phyloP scores from a whole-genome alignment of 2,797 vertebrate species.

The Gymnocypris eckloni region DNA sequence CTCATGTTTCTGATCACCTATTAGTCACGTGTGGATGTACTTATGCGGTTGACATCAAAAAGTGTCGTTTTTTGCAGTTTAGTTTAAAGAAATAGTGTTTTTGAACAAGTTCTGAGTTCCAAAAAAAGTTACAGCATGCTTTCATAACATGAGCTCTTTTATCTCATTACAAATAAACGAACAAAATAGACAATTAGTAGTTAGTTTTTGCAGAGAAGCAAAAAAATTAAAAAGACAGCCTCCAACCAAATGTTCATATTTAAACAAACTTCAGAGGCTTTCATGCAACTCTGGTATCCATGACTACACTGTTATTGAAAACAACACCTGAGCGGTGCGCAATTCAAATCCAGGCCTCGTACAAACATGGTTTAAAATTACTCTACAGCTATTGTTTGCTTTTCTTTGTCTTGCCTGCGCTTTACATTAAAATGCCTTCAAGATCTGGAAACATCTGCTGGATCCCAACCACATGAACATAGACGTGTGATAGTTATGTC shows the following conservation, averaged over 20 bases:
- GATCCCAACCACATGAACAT: constrained; percentile 51
- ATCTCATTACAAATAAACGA: constrained; percentile 23
- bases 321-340: constrained; percentile 81
- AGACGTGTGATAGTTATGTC: constrained; percentile 18
- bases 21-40: background rate
- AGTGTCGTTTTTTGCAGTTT: background rate
- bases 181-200: constrained; percentile 38
- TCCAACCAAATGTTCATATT: background rate
- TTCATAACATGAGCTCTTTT: constrained; percentile 26
- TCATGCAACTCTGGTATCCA: constrained; percentile 76
- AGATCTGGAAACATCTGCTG: constrained; percentile 68
- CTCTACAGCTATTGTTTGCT: constrained; percentile 77
- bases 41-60: background rate
- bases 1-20: background rate
- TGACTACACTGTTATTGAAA: constrained; percentile 85
- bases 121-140: background rate
- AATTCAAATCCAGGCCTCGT: constrained; percentile 75
- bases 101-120: too few relatives aligned
- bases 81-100: background rate
- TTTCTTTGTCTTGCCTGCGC: constrained; percentile 81
- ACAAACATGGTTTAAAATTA: constrained; percentile 86
- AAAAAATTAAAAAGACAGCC: constrained; percentile 17
- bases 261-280: constrained; percentile 59
- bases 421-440: constrained; percentile 76
- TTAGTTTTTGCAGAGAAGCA: constrained; percentile 35